Base-by-base conservation (phyloP, 2,888 invertebrate species). In the Terebella lapidaria region DNA sequence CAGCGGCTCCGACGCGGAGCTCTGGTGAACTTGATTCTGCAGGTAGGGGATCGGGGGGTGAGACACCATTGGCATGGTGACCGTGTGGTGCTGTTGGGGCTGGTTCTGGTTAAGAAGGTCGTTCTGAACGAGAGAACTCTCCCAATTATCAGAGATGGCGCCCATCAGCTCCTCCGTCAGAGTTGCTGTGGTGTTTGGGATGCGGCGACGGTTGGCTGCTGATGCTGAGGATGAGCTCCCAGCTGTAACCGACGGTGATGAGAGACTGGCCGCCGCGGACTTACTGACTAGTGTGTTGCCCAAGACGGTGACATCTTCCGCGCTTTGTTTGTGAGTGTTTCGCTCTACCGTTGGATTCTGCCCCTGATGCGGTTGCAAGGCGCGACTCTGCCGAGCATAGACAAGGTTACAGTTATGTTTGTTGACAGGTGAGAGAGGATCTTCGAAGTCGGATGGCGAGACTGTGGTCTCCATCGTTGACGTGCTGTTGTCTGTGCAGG, bases 321-420 rank as follows among this genome's bases (percentile, higher is more conserved):
- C 78, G 55, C 81, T 78, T 28, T 78, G 71, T 65, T 85, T 86
- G 84, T 71, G 85, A 78, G 87, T 80, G 81, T 91, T 91, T 10
- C 90, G 82, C 74, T 90, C 90, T 73, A 88, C 84, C 65, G 91
- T 93, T 10, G 88, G 87, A 83, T 92, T 93, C 28, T 90, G 84
- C 1, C 92, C 93, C 77, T 92, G 90, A 79, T 91, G 89, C 0
- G 91, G 89, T 73, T 89, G 91, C 51, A 91, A 68, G 22, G 71
- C 67, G 4, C 67, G 63, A 46, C 73, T 73, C 47, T 72, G 71
- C 57, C 67, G 70, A 20, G 71, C 71, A 47, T 58, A 61, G 45
- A 71, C 69, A 63, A 72, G 78, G 68, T 65, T 76, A 73, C 58
- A 74, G 66, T 15, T 72, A 72, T 26, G 68, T 67, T 53, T 63